Evolutionary conservation across 2,113 vertebrate genomes (phyloP), one percentile per base, ranked within the genome.

Genomic region (Gnathochromis pfefferi): DNA sequence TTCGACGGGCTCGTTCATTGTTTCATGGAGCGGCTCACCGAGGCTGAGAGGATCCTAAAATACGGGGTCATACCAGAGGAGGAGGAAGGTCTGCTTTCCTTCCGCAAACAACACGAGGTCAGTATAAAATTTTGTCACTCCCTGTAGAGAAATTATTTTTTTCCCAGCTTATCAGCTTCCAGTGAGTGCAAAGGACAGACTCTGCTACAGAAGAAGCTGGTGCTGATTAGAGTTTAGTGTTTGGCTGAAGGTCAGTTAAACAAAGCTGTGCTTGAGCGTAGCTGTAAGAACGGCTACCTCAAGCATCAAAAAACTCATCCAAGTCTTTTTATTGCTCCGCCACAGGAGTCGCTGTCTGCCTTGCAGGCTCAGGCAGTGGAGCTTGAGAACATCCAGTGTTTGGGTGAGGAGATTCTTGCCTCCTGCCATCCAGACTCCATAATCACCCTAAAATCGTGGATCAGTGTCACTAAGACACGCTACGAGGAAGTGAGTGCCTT

Each of bases 391-490:
- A 97, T 98, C 91, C 92, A 93, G 4, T 92, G 92, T 5, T 93
- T 98, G 85, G 97, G 97, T 7, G 96, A 98, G 53, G 95, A 97
- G 93, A 98, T 98, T 89, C 94, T 98, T 35, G 33, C 92, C 10
- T 91, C 92, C 80, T 98, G 97, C 94, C 97, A 98, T 54, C 97
- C 97, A 0, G 97, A 98, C 84, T 96, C 97, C 2, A 16, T 97
- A 79, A 96, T 97, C 90, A 97, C 97, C 35, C 89, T 98, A 70
- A 97, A 97, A 68, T 98, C 97, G 42, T 98, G 97, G 97, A 96
- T 98, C 92, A 97, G 96, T 0, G 96, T 97, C 1, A 94, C 97
- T 75, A 97, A 96, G 89, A 97, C 96, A 28, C 97, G 98, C 91
- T 98, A 96, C 87, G 97, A 98, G 65, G 97, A 98, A 97, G 98